Base-by-base conservation (phyloP, 1,140 invertebrate genomes). In the Lasioglossum albipes region DNA sequence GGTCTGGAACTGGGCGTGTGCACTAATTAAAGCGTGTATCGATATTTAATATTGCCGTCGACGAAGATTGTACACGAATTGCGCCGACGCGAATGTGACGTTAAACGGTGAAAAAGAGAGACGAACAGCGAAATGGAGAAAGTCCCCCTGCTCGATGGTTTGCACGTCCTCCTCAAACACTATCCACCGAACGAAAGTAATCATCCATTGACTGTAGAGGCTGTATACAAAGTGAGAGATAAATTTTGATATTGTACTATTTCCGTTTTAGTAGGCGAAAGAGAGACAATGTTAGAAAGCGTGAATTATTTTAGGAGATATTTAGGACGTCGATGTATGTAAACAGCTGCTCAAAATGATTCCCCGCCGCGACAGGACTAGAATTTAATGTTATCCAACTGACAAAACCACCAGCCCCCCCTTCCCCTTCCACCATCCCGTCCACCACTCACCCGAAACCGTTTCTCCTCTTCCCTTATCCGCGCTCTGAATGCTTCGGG, bases 231-330 rank as follows among this genome's bases (percentile, higher is more conserved):
- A 22, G 41, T 45, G 65, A 41, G 22, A n/a, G 22, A 27, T 68
- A 49, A 68, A 49, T 68, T 59, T 68, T 68, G 9, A 68, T 68
- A 68, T 42, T 12, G 45, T 42, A 42, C 7, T n/a, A 49, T 27
- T 68, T 68, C n/a, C 12, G 20, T 49, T 68, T 27, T 68, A 1
- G 66, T 68, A 68, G 66, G 31, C 13, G 45, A 49, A 13, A 67
- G 45, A 49, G n/a, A 67, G 45, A 68, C 42, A 18, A 68, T 27
- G 22, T 49, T 49, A 49, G 62, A 74, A 18, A 5, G 65, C 45
- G 31, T 65, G 27, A 27, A 27, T 65, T 75, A 65, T 66, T 75
- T 75, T 54, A 42, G 57, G 57, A 59, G 20, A 10, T 68, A 49
- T 52, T 49, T 49, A 68, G 13, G 22, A 52, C 45, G n/a, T 52